Evolutionary conservation across 1,140 invertebrate species (phyloP), one percentile per base, ranked within the genome.

Genomic region (Pentalonia nigronervosa): DNA sequence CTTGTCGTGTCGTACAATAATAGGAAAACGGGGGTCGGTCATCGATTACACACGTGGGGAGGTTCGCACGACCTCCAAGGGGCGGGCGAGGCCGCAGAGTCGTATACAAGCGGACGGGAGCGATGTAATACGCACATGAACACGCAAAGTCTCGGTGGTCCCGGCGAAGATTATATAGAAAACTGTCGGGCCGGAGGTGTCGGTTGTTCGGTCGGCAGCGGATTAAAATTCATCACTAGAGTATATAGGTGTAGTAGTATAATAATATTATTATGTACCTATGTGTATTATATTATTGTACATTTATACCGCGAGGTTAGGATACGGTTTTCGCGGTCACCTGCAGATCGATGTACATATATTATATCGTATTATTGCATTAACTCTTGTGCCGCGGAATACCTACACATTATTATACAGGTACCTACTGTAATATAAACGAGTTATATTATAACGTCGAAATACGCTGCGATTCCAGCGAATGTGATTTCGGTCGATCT

Each of bases 31-130:
- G 56, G 89, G 89, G 53, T 90, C 6, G 53, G 88, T 90, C 88
- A 90, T 90, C 89, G 89, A 67, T 90, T 67, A 90, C 45, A 90
- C 89, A 90, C 41, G 89, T 67, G 89, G 36, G 89, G 36, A 45
- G 21, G 89, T 90, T 90, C 89, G 23, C 89, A 90, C 89, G 56
- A 67, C 67, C 21, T 90, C 56, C 50, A 34, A 60, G 50, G 50
- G 50, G 48, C 7, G 41, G 41, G 41, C 25, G 84, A 45, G 60
- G 60, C 17, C 25, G 30, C 25, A 21, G 25, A 47, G n/a, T 76
- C n/a, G 14, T 50, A 41, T 41, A 48, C 25, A 20, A 14, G 86
- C 9, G 23, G 88, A 30, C 4, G 41, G 41, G 41, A n/a, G 41
- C 41, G 41, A 41, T 41, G n/a, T n/a, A 76, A 76, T 76, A n/a